A percentile compares a stretch with the other conserved stretches of the same genome.
Conservation (phyloP, 2,113 vertebrate species). For the Anoplopoma fimbria region DNA sequence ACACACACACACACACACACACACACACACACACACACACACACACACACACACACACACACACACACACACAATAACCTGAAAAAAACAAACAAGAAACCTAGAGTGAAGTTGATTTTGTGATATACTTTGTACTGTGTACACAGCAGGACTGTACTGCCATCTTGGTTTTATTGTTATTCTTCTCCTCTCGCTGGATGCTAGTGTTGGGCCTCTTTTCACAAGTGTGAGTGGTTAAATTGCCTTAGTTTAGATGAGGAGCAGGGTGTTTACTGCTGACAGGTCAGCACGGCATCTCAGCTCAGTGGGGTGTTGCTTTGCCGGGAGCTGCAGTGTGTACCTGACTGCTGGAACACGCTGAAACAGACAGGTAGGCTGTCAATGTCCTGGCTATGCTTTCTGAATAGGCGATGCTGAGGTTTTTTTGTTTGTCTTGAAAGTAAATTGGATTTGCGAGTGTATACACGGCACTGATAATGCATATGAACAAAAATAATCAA, state of each 20-base stretch:
- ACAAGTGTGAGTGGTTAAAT: neutral
- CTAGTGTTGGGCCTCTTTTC: neutral
- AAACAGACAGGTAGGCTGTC: slow-evolving; percentile 23
- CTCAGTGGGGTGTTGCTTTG: slow-evolving; percentile 19
- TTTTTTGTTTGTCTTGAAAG: slow-evolving; percentile 4
- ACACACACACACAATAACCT: neutral
- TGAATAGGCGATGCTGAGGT: slow-evolving; percentile 15
- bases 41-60: no score
- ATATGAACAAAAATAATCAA: neutral
- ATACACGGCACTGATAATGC: neutral
- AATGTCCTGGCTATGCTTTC: neutral
- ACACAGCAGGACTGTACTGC: neutral
- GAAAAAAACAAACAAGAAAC: no score
- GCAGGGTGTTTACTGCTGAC: slow-evolving; percentile 35
- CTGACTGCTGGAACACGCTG: slow-evolving; percentile 33
- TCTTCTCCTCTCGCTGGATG: neutral
- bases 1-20: no score
- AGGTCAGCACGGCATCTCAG: slow-evolving; percentile 21
- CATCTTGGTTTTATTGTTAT: neutral
- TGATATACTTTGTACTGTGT: neutral
- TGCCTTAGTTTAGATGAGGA: slow-evolving; percentile 24
- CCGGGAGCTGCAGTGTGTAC: slow-evolving; percentile 29
- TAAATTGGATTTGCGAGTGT: neutral
- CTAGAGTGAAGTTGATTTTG: no score
- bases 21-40: no score